Conservation (phyloP, 1,140 invertebrate genomes). For the Drosophila lini region DNA sequence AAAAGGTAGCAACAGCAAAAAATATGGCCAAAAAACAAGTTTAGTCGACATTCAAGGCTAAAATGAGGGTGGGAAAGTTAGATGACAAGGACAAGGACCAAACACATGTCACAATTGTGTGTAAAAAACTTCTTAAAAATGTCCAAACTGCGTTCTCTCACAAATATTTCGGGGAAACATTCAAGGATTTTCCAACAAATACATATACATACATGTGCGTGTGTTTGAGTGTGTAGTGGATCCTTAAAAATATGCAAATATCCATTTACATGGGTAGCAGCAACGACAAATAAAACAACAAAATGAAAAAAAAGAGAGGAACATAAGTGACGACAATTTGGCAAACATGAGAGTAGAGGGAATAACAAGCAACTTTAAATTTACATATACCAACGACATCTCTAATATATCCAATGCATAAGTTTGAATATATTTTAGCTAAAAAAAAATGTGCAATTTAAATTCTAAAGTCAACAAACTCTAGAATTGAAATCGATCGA, state of each 20-base stretch:
- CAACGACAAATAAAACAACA: constrained; percentile 26
- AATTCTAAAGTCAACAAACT: constrained; percentile 51
- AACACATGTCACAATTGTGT: constrained; percentile 80
- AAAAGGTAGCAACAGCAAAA: constrained; percentile 9
- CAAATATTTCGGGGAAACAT: constrained; percentile 38
- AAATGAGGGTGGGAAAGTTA: constrained; percentile 23
- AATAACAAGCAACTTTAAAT: constrained; percentile 46
- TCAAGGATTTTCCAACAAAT: constrained; percentile 48
- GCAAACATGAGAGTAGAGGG: constrained; percentile 46
- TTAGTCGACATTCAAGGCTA: constrained; percentile 22
- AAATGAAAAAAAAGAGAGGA: not conserved
- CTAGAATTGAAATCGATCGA: constrained; percentile 50
- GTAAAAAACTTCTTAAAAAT: constrained; percentile 72
- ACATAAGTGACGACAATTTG: constrained; percentile 80
- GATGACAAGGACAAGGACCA: constrained; percentile 50
- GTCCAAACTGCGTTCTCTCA: constrained; percentile 59
- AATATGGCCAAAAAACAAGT: constrained; percentile 32
- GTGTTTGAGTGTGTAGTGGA: constrained; percentile 36
- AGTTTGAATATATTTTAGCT: constrained; percentile 40
- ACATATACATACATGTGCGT: constrained; percentile 31
- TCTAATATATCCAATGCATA: constrained; percentile 20
- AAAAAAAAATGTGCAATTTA: constrained; percentile 21
- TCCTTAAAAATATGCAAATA: constrained; percentile 75
- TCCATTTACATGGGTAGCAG: constrained; percentile 50
- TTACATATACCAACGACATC: constrained; percentile 27